These are phyloP conservation scores for Rattus norvegicus DNA, from an alignment of 2,113 vertebrate genomes.

Conservation along the genomic window GRCr8 NC_086035.1:58642501-58643000, in stretches of 20 bases:
- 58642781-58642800: neutral
- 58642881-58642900: neutral
- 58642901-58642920: neutral
- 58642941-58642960: neutral
- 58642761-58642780: neutral
- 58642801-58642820: neutral
- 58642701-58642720: neutral
- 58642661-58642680: neutral
- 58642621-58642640: neutral
- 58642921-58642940: neutral
- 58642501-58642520: neutral
- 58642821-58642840: neutral
- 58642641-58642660: neutral
- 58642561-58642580: too few relatives aligned
- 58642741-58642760: neutral
- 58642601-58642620: neutral
- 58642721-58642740: neutral
- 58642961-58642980: neutral
- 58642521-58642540: too few relatives aligned
- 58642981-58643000: neutral
- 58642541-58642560: neutral
- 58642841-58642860: neutral
- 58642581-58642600: neutral
- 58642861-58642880: neutral
- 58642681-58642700: neutral